These are phyloP conservation scores for Oligia strigilis DNA, from an alignment of 2,888 invertebrate genomes.

Conservation along the genomic window DNA sequence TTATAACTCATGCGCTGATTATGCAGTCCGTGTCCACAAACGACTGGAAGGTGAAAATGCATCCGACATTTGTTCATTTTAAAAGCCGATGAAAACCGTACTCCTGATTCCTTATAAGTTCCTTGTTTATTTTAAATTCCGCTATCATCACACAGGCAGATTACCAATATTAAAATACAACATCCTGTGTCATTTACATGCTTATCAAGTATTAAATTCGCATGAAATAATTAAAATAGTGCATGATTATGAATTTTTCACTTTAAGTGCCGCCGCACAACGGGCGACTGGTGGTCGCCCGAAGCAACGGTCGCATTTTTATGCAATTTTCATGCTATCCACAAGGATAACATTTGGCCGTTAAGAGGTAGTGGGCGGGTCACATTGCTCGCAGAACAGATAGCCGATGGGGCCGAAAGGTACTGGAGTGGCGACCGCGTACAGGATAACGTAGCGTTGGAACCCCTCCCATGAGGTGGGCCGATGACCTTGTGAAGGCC, in stretches of 20 bases:
- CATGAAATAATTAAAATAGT: constrained; percentile 45
- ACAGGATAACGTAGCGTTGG: background rate
- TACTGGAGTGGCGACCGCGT: background rate
- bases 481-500: background rate
- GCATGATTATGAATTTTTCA: constrained; percentile 27
- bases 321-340: background rate
- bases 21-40: too few species aligned
- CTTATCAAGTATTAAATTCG: constrained; percentile 42
- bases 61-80: background rate
- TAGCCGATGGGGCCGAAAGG: background rate
- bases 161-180: constrained; percentile 39
- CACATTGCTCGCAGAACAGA: background rate
- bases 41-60: too few species aligned
- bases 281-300: background rate
- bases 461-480: background rate
- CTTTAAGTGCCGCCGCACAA: background rate
- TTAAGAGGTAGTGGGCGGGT: background rate
- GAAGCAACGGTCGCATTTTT: background rate
- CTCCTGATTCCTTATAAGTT: constrained; percentile 9
- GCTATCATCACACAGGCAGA: constrained; percentile 18
- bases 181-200: constrained; percentile 8
- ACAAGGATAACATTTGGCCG: background rate
- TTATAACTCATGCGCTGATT: too few species aligned
- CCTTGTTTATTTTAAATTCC: constrained; percentile 38
- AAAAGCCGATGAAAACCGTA: background rate